These are phyloP conservation scores for Tiaroga cobitis DNA, from an alignment of 2,797 vertebrate genomes.

Conservation along the genomic window DNA sequence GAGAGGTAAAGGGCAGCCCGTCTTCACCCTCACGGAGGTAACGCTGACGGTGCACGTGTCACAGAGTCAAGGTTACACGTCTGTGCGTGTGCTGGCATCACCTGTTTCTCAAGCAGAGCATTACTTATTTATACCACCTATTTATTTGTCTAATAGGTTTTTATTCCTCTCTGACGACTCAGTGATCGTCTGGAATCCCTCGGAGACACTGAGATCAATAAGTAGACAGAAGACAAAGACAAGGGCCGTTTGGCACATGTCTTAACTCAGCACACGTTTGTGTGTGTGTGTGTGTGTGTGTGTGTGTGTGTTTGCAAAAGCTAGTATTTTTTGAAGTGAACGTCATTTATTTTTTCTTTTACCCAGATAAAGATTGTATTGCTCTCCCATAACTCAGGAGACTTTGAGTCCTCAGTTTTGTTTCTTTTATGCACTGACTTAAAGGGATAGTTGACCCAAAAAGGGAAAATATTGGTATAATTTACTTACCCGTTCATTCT, in stretches of 20 bases:
- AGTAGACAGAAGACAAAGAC: conserved; percentile 66
- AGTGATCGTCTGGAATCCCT: conserved; percentile 68
- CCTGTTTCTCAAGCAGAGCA: conserved; percentile 67
- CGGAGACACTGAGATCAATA: conserved; percentile 71
- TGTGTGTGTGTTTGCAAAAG: neutral
- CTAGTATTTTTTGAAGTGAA: neutral
- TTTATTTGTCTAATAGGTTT: conserved; percentile 76
- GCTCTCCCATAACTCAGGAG: neutral
- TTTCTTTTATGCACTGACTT: neutral
- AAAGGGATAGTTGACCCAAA: neutral
- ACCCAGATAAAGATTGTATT: neutral
- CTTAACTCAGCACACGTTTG: conserved; percentile 42
- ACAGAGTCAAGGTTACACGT: conserved; percentile 73
- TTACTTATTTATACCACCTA: conserved; percentile 78
- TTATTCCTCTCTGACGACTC: conserved; percentile 59
- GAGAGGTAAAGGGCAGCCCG: conserved; percentile 62
- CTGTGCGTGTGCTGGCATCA: conserved; percentile 63
- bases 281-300: conserved; percentile 26
- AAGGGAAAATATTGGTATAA: neutral
- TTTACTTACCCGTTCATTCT: neutral
- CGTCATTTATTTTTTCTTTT: neutral
- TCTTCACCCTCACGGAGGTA: conserved; percentile 64
- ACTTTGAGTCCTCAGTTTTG: neutral
- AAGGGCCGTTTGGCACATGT: conserved; percentile 64
- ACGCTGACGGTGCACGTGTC: conserved; percentile 55